Conservation (phyloP, 2,797 vertebrate genomes). For the Vireo griseus region DNA sequence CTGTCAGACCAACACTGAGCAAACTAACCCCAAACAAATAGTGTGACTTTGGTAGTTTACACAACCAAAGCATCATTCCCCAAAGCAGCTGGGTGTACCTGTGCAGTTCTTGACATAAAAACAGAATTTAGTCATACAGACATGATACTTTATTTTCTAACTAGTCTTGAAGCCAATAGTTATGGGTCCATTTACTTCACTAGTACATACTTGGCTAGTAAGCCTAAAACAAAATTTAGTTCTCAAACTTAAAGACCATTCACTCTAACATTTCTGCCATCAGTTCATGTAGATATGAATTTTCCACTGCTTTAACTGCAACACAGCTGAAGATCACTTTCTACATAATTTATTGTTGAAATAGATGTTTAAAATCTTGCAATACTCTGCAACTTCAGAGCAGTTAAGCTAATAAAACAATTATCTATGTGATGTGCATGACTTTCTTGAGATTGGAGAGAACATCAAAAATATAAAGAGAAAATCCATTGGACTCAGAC, state of each 20-base stretch:
- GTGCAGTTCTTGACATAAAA: not conserved
- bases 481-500: not conserved
- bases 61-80: not conserved
- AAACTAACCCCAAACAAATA: not conserved
- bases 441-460: not conserved
- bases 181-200: not conserved
- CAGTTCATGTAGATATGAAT: not conserved
- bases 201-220: not conserved
- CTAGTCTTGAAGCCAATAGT: not conserved
- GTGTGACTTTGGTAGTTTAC: not conserved
- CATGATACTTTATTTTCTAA: not conserved
- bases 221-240: not conserved
- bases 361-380: not conserved
- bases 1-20: not conserved
- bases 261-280: not conserved
- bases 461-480: not conserved
- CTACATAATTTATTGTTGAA: not conserved
- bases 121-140: not conserved
- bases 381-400: not conserved
- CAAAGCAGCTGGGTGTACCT: not conserved
- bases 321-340: not conserved
- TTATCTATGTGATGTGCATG: not conserved
- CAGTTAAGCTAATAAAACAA: not conserved
- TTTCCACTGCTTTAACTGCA: not conserved
- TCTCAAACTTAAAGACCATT: not conserved